Percentiles rank a stretch among this genome's conserved stretches.
phyloP scores from a whole-genome alignment of 2,888 invertebrate species.

The Pimpla rufipes region DNA sequence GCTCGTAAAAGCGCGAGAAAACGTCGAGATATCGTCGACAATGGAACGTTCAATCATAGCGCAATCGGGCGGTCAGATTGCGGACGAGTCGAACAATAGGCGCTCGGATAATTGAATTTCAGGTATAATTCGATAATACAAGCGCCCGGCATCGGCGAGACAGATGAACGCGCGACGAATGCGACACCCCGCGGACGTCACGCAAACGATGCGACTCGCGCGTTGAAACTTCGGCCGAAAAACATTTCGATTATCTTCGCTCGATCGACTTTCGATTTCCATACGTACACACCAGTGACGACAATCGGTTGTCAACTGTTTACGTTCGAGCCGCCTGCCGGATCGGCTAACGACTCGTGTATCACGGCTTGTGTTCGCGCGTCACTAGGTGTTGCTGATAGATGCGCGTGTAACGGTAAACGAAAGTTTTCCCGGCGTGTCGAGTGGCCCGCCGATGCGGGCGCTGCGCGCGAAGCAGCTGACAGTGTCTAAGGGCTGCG shows the following conservation, averaged over 20 bases:
- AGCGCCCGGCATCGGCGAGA: too few relatives aligned
- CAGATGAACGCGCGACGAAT: too few relatives aligned
- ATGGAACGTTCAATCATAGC: too few relatives aligned
- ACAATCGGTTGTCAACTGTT: not conserved
- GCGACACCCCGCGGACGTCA: not conserved
- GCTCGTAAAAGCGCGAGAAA: too few relatives aligned
- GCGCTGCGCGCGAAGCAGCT: not conserved
- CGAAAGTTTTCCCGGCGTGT: not conserved
- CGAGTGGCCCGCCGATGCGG: constrained; percentile 4
- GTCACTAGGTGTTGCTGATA: not conserved
- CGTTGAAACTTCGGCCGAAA: not conserved
- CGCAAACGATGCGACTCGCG: not conserved
- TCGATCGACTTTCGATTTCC: not conserved
- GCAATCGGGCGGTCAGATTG: too few relatives aligned
- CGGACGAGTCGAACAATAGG: too few relatives aligned
- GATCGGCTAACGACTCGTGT: not conserved
- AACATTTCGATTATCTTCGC: not conserved
- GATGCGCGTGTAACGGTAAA: constrained; percentile 11
- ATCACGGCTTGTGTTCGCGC: not conserved
- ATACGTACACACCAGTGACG: not conserved
- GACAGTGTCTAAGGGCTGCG: constrained; percentile 3
- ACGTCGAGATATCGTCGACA: too few relatives aligned
- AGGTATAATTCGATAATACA: too few relatives aligned
- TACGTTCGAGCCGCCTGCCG: not conserved
- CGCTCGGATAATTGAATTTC: too few relatives aligned